These are phyloP conservation scores for Carpatolechia fugitivella DNA, from an alignment of 2,888 invertebrate genomes.

Conservation along the genomic window DNA sequence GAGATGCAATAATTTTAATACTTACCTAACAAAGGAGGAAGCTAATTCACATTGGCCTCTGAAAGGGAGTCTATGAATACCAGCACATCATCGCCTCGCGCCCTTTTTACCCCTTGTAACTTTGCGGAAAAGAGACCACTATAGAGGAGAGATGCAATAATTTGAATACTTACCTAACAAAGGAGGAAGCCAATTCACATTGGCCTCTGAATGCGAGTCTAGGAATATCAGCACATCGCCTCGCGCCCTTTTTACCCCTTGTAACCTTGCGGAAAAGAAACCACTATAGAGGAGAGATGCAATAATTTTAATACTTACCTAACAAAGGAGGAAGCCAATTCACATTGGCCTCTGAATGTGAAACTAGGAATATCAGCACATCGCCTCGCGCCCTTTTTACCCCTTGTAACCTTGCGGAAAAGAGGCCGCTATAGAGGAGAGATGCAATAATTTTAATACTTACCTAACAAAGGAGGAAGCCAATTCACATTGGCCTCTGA, in stretches of 20 bases:
- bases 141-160: constrained; percentile 84
- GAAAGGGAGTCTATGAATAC: constrained; percentile 95
- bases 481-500: constrained; percentile 95
- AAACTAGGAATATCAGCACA: constrained; percentile 93
- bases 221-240: constrained; percentile 93
- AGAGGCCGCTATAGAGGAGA: constrained; percentile 88
- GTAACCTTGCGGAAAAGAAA: constrained; percentile 90
- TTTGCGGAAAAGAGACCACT: constrained; percentile 93
- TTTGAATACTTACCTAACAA: constrained; percentile 83
- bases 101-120: constrained; percentile 88
- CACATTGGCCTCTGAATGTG: constrained; percentile 93
- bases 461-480: constrained; percentile 92
- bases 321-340: constrained; percentile 95
- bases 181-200: constrained; percentile 95
- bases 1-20: too few relatives aligned
- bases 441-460: constrained; percentile 82
- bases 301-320: constrained; percentile 82
- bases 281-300: constrained; percentile 86
- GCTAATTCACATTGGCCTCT: constrained; percentile 94
- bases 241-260: constrained; percentile 87
- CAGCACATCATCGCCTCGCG: constrained; percentile 88
- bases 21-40: constrained; percentile 90
- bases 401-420: constrained; percentile 91
- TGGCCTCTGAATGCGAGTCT: constrained; percentile 95
- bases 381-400: constrained; percentile 87